Evolutionary conservation across 2,113 vertebrate genomes (phyloP), one percentile per base, ranked within the genome.

Genomic region (Labeo rohita): DNA sequence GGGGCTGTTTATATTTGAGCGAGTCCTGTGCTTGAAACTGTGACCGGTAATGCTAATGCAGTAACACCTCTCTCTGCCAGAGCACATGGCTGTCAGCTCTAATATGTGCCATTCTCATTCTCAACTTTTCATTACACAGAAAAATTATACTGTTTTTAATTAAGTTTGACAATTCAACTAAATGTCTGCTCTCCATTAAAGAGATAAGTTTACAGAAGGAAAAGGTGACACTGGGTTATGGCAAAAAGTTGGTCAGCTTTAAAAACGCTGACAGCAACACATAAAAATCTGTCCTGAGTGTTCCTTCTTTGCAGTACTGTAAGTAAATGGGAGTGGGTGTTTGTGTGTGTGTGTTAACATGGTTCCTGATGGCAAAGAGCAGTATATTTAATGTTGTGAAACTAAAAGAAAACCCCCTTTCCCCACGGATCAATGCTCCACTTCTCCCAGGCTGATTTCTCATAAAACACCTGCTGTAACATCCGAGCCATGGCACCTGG

Each of bases 311-410:
- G 18, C 39, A 28, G 12, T 21, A 10, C 1, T 50, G 43, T 34
- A 82, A 65, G 45, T 82, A 34, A 52, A 82, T 21, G 4, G 43
- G 59, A 52, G 74, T 18, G 23, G 9, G 43, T 65, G 78, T 52
- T 68, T n/a, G 43, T 81, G 12, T 49, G 61, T 66, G 21, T 23
- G 21, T 47, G 80, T 52, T 82, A 70, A 82, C 80, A 70, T 52
- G 63, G 63, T 50, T 52, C 68, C 50, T 73, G 36, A 73, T 73
- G 36, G 68, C 66, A 56, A 73, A 82, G 50, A 54, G 68, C 82
- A 74, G 36, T 70, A 84, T 74, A 73, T 84, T 84, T 84, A 84
- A 84, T 84, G 82, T 56, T 52, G 82, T 84, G 82, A 73, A 73
- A 56, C 82, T 73, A 73, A 74, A 84, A 73, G 50, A 84, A 56